Base-by-base conservation (phyloP, 2,888 invertebrate genomes). In the Hololepta plana region DNA sequence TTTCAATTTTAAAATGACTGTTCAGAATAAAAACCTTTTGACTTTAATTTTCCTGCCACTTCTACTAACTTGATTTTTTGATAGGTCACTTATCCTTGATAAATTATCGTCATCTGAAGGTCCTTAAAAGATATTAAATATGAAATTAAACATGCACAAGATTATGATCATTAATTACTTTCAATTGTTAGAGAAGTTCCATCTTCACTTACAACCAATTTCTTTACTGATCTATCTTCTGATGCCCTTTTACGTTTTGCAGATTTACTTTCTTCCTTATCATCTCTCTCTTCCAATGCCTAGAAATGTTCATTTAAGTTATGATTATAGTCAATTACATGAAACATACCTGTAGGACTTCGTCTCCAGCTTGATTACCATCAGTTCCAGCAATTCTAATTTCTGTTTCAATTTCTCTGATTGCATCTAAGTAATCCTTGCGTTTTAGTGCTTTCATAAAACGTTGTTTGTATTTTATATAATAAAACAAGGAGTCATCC, bases 341-440 rank as follows among this genome's bases (percentile, higher is more conserved):
- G n/a, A n/a, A n/a, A n/a, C n/a, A n/a, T n/a, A n/a, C n/a, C n/a
- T 37, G 29, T 24, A 9, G 20, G 9, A 28, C 29, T n/a, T 34
- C 30, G 11, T 30, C 32, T 27, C 31, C 37, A 21, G 28, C 35
- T n/a, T n/a, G 12, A 33, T 45, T 43, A 22, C 47, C 49, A 40
- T 49, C 49, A 8, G 42, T 40, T 11, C 47, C 48, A 12, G 41
- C 40, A 35, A 42, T 43, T 27, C 43, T 33, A 23, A 79, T 63
- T 34, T 81, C 82, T 32, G 75, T 66, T 45, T 87, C 84, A 32
- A 93, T 84, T 55, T 93, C 79, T 44, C 71, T 69, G 10, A 93
- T 67, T 1, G 88, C 93, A 43, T 88, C 85, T 31, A 77, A 79
- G 47, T 82, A 93, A 53, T 70, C 76, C 42, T 76, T 73, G 16